Conservation (phyloP, 2,113 vertebrate genomes). For the Gopherus evgoodei region DNA sequence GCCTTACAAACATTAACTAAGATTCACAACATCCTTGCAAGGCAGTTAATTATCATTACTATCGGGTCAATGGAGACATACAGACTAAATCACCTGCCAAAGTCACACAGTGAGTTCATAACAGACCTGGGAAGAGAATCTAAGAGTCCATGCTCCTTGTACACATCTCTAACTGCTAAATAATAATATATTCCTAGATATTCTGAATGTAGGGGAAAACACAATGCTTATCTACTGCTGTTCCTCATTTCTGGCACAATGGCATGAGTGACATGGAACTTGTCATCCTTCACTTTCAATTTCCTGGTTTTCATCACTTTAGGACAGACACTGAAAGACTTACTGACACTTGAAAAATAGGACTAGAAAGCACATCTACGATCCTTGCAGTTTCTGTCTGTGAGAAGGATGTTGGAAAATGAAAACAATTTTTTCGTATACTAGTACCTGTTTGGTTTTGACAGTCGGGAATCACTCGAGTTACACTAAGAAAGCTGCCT, state of each 20-base stretch:
- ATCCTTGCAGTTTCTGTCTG: too few species aligned
- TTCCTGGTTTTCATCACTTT: not conserved
- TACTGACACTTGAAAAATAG: not conserved
- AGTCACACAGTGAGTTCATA: too few species aligned
- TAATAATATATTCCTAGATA: not conserved
- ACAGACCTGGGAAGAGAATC: too few species aligned
- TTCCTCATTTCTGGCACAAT: not conserved
- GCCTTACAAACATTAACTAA: not conserved
- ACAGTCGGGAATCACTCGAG: too few species aligned
- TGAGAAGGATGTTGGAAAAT: too few species aligned
- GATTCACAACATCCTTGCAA: not conserved
- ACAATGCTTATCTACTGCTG: not conserved
- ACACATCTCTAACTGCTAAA: not conserved
- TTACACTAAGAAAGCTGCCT: too few species aligned
- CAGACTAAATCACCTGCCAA: too few species aligned
- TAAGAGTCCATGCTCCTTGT: not conserved
- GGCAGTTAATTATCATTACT: not conserved
- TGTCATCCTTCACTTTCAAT: not conserved
- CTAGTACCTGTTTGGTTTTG: too few species aligned
- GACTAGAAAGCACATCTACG: not conserved
- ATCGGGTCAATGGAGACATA: too few species aligned
- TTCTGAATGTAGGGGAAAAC: not conserved
- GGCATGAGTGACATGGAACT: not conserved
- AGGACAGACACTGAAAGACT: not conserved
- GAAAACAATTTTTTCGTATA: too few species aligned